Base-by-base conservation (phyloP, 2,888 invertebrate species). In the Diaphora mendica region DNA sequence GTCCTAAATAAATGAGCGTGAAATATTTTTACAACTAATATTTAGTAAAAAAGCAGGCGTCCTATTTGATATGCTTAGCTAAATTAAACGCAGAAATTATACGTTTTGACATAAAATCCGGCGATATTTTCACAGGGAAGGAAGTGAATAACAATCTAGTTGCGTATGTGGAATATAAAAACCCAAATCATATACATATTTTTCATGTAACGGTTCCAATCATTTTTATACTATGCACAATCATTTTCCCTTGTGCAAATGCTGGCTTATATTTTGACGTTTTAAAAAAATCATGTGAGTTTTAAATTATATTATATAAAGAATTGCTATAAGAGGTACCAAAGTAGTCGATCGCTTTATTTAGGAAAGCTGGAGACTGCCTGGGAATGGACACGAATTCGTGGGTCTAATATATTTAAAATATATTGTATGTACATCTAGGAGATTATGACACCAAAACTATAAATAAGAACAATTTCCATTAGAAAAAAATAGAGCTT, bases 391-490 rank as follows among this genome's bases (percentile, higher is more conserved):
- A 70, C 78, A 80, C 77, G 73, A 73, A 70, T 35, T 71, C 74
- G 82, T 74, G 80, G 79, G 80, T 80, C 80, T 82, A 79, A 78
- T 8, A 33, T 80, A 39, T 79, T 72, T 77, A 77, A 68, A 77
- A 82, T 76, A 79, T 83, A 39, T 69, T 68, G 79, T 84, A 81
- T 82, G 82, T 85, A 87, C 88, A 86, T 88, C 84, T 87, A 89
- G 91, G 93, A 93, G 92, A 94, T 94, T 94, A 93, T 89, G 88
- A 93, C 92, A 93, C 94, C 94, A 94, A 94, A 93, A 93, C 88
- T 92, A 90, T 89, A 81, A 85, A 83, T 88, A 89, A 89, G 86
- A 78, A 73, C 76, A 79, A 84, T 85, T 77, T 79, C 76, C 85
- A 86, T 85, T 86, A 86, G 87, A 85, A 86, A 85, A 77, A 78